These are phyloP conservation scores for Mormyrops attenuatus DNA, from an alignment of 2,797 vertebrate genomes.

Conservation along the genomic window DNA sequence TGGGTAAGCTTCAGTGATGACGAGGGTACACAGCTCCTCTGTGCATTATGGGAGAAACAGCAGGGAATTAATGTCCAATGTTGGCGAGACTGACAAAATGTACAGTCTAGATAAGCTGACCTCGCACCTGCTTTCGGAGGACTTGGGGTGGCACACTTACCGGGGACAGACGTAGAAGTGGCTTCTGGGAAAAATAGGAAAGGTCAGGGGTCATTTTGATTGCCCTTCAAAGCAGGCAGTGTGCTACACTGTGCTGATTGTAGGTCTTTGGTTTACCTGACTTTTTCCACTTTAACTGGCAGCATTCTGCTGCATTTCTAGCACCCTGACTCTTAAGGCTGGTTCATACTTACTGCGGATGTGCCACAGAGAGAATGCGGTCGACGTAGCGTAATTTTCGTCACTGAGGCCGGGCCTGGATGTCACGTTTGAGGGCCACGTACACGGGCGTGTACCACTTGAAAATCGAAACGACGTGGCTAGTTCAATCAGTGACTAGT, in stretches of 20 bases:
- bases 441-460: not conserved
- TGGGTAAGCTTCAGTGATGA: conserved; percentile 82
- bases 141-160: conserved; percentile 51
- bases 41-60: conserved; percentile 22
- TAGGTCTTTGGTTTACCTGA: not conserved
- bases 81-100: not conserved
- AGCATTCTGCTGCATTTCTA: not conserved
- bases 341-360: not conserved
- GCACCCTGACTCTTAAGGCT: not conserved
- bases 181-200: conserved; percentile 62
- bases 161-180: conserved; percentile 72
- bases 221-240: not conserved
- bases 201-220: conserved; percentile 20
- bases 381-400: not conserved
- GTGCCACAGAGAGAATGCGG: not conserved
- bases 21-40: conserved; percentile 84
- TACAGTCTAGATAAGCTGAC: not conserved
- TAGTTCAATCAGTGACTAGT: not conserved
- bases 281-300: not conserved
- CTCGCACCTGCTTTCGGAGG: not conserved
- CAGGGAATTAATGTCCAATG: not conserved
- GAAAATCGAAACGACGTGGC: not conserved
- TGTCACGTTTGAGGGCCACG: not conserved
- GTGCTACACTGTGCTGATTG: not conserved
- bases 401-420: not conserved